phyloP scores from a whole-genome alignment of 1,140 invertebrate genomes.

The Pseudomyrmex dendroicus region DNA sequence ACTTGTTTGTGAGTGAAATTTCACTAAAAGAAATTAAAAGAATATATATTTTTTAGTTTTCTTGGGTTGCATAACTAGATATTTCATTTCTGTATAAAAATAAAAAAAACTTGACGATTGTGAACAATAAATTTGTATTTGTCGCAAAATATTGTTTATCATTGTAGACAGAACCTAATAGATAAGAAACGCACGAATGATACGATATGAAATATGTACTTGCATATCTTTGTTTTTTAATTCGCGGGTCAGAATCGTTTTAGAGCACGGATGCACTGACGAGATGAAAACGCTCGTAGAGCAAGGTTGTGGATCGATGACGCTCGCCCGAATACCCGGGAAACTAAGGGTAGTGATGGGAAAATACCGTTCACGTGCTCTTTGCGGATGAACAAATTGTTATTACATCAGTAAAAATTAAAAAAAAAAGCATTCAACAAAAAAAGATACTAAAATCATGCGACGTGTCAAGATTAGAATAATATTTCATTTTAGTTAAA shows the following conservation, averaged over 20 bases:
- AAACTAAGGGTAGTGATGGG: slow-evolving; percentile 63
- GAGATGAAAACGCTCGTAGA: slow-evolving; percentile 65
- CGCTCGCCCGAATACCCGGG: slow-evolving; percentile 74
- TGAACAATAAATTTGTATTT: neutral
- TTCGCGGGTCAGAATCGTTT: slow-evolving; percentile 4
- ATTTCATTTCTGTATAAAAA: neutral
- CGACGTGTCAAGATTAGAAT: too few species aligned
- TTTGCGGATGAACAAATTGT: slow-evolving; percentile 45
- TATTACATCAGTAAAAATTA: neutral
- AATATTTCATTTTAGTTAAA: neutral
- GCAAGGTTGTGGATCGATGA: slow-evolving; percentile 73
- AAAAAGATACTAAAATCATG: too few species aligned
- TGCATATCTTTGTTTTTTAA: neutral
- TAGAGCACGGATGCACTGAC: slow-evolving; percentile 21
- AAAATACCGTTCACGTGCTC: slow-evolving; percentile 47
- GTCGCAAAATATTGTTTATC: neutral
- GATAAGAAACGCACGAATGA: neutral
- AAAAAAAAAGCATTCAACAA: too few species aligned
- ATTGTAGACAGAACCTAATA: too few species aligned
- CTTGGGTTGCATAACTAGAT: too few species aligned
- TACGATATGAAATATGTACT: neutral
- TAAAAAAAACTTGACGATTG: neutral
- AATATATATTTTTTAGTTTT: too few species aligned
- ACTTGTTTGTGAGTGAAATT: too few species aligned
- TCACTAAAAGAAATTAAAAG: too few species aligned